These are phyloP conservation scores for Cydia pomonella DNA, from an alignment of 1,140 invertebrate species.

Conservation along the genomic window DNA sequence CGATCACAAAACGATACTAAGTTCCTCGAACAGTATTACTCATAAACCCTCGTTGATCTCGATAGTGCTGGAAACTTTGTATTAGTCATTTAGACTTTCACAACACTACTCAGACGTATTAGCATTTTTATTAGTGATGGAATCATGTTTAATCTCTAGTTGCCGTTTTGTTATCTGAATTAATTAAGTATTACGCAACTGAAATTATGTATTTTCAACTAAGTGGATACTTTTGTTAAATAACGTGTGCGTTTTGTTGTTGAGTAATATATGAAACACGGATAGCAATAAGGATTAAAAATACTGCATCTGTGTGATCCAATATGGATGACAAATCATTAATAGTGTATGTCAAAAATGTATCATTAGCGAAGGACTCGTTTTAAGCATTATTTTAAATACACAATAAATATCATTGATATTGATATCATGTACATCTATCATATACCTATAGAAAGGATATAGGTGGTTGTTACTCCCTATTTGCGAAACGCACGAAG, in stretches of 20 bases:
- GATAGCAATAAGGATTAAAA: no score
- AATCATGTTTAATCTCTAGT: constrained; percentile 7
- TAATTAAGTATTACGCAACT: constrained; percentile 25
- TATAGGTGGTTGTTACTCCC: no score
- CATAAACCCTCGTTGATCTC: constrained; percentile 25
- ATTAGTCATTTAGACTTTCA: constrained; percentile 31
- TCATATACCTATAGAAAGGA: no score
- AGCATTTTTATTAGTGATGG: constrained; percentile 22
- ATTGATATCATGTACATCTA: no score
- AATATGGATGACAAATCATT: no score
- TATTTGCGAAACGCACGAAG: no score
- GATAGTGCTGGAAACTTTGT: constrained; percentile 2
- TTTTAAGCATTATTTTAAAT: no score
- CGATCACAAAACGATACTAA: constrained; percentile 40
- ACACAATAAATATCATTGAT: no score
- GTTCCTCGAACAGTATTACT: constrained; percentile 27
- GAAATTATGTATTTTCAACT: neutral
- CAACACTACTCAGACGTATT: constrained; percentile 6
- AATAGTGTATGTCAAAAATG: no score
- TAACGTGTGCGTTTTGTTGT: neutral
- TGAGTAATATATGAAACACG: no score
- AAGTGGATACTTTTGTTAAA: neutral
- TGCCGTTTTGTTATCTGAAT: neutral
- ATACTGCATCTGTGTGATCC: no score
- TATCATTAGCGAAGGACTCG: no score